phyloP scores from a whole-genome alignment of 2,113 vertebrate species.

The Columba janthina region DNA sequence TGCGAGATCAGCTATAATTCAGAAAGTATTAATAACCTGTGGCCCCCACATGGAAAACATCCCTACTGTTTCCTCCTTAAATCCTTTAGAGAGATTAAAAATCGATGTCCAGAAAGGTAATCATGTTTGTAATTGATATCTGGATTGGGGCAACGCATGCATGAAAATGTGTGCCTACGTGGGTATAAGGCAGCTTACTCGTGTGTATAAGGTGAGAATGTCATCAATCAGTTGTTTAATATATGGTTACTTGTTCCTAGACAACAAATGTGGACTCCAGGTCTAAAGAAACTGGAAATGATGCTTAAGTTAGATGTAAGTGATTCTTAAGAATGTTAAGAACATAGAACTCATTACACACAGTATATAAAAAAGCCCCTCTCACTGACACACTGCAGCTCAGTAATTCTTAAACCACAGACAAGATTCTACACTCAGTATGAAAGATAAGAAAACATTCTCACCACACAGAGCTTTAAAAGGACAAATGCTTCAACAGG shows the following conservation, averaged over 20 bases:
- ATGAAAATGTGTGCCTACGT: not conserved
- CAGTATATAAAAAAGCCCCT: not conserved
- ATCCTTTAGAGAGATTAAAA: not conserved
- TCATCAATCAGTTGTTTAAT: not conserved
- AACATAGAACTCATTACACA: not conserved
- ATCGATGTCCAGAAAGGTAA: not conserved
- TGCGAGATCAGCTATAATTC: not conserved
- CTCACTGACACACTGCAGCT: not conserved
- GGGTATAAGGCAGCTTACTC: not conserved
- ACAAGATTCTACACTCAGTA: not conserved
- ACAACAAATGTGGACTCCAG: not conserved
- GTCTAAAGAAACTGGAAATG: not conserved
- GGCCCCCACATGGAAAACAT: not conserved
- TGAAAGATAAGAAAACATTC: not conserved
- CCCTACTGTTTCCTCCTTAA: not conserved
- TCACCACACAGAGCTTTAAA: not conserved
- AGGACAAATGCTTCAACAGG: not conserved
- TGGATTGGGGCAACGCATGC: not conserved
- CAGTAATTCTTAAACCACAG: not conserved
- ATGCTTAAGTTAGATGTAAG: not conserved
- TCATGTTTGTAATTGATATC: not conserved
- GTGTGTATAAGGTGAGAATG: not conserved
- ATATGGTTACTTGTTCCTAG: not conserved
- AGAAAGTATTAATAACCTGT: not conserved
- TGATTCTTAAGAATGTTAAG: not conserved